A percentile compares a stretch with the other conserved stretches of the same genome.
Conservation (phyloP, 2,797 vertebrate genomes). For the Protosalanx chinensis region DNA sequence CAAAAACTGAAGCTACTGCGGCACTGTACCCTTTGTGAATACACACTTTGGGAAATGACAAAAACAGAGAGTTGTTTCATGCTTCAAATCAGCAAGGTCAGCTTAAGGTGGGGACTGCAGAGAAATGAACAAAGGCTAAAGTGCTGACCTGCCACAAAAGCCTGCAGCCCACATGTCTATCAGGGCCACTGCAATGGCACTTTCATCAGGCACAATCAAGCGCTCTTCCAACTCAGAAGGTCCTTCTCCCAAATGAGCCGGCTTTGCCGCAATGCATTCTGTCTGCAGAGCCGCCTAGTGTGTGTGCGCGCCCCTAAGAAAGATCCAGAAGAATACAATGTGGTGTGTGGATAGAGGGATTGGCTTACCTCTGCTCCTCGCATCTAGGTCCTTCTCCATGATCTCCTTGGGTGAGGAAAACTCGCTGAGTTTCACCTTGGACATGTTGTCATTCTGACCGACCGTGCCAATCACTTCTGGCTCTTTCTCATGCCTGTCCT, state of each 20-base stretch:
- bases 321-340: neutral
- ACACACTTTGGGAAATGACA: constrained; percentile 49
- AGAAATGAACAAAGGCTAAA: constrained; percentile 58
- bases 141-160: constrained; percentile 66
- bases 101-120: constrained; percentile 51
- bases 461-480: constrained; percentile 94
- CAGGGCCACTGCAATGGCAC: constrained; percentile 53
- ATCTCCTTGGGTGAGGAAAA: constrained; percentile 81
- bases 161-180: constrained; percentile 55
- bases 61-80: constrained; percentile 45
- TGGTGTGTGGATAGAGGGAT: neutral
- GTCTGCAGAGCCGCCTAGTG: neutral
- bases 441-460: constrained; percentile 83
- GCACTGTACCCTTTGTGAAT: constrained; percentile 50
- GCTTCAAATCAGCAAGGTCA: constrained; percentile 56
- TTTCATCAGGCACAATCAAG: constrained; percentile 47
- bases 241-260: constrained; percentile 18
- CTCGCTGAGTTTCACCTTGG: constrained; percentile 67
- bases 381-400: constrained; percentile 88
- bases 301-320: too few relatives aligned
- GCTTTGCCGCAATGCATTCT: neutral
- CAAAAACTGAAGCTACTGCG: constrained; percentile 35
- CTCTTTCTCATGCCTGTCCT: constrained; percentile 93
- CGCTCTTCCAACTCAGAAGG: constrained; percentile 36
- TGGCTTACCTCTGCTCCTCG: constrained; percentile 81